phyloP scores from a whole-genome alignment of 2,797 vertebrate species.

The Hydrocynus forskahlii region DNA sequence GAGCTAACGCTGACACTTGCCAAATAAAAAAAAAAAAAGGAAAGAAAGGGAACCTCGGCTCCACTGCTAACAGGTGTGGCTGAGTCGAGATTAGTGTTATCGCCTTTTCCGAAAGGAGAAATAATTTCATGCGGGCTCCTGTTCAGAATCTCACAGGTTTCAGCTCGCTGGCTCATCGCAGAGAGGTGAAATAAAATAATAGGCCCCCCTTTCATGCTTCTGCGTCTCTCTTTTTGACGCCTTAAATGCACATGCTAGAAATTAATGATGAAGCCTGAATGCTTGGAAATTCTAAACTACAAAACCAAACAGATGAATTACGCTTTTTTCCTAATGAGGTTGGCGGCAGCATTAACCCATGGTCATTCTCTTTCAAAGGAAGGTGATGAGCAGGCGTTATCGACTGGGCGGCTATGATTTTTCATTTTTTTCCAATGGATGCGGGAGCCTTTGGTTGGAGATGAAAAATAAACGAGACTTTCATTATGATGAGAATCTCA shows the following conservation, averaged over 20 bases:
- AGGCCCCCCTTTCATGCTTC: background rate
- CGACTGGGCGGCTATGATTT: background rate
- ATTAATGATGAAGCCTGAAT: constrained; percentile 30
- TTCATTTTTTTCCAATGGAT: constrained; percentile 24
- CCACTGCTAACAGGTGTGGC: constrained; percentile 38
- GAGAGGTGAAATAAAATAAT: constrained; percentile 45
- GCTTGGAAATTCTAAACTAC: constrained; percentile 18
- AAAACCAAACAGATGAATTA: background rate
- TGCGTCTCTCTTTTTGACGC: constrained; percentile 17
- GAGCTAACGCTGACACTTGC: constrained; percentile 8
- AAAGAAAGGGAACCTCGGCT: background rate
- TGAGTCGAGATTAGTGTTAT: constrained; percentile 43
- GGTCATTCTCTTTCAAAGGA: constrained; percentile 16
- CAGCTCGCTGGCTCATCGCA: constrained; percentile 25
- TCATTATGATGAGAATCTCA: constrained; percentile 56
- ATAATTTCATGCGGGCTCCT: constrained; percentile 35
- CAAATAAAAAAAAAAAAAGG: constrained; percentile 20
- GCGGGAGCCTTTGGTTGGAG: constrained; percentile 28
- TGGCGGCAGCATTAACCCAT: background rate
- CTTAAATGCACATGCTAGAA: constrained; percentile 7
- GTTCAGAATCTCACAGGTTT: constrained; percentile 25
- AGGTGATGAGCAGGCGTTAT: constrained; percentile 9
- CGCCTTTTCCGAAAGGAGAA: constrained; percentile 24
- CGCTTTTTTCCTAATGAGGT: background rate
- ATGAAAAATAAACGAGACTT: constrained; percentile 50